Conservation (phyloP, 2,113 vertebrate genomes). For the Hystrix brachyura region DNA sequence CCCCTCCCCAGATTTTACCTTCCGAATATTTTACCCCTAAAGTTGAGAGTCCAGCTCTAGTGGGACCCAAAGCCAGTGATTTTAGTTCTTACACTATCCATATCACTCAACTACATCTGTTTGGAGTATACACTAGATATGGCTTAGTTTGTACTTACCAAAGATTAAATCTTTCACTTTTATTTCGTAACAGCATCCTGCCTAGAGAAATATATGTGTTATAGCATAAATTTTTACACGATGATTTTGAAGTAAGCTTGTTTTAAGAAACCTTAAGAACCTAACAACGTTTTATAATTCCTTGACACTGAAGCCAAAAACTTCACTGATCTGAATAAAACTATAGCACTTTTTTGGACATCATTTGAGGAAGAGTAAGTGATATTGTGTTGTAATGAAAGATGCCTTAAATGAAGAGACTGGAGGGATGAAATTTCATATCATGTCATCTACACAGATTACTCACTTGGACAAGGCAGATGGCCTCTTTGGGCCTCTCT, state of each 20-base stretch:
- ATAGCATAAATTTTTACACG: background rate
- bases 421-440: background rate
- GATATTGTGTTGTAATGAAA: constrained; percentile 16
- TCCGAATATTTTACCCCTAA: background rate
- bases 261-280: constrained; percentile 17
- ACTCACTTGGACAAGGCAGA: background rate
- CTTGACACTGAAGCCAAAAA: constrained; percentile 19
- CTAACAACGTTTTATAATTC: constrained; percentile 46
- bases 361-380: constrained; percentile 19
- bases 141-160: background rate
- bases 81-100: background rate
- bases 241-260: constrained; percentile 21
- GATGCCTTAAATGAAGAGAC: background rate
- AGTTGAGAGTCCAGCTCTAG: background rate
- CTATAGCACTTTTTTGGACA: background rate
- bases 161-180: constrained; percentile 9
- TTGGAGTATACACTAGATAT: background rate
- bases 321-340: constrained; percentile 33
- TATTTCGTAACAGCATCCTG: background rate
- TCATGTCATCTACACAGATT: background rate
- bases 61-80: background rate
- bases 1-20: no score
- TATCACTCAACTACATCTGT: background rate
- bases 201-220: background rate
- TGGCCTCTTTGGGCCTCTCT: background rate